A percentile compares a stretch with the other conserved stretches of the same genome.
phyloP scores from a whole-genome alignment of 2,888 invertebrate genomes.

The Drosophila macrospina region DNA sequence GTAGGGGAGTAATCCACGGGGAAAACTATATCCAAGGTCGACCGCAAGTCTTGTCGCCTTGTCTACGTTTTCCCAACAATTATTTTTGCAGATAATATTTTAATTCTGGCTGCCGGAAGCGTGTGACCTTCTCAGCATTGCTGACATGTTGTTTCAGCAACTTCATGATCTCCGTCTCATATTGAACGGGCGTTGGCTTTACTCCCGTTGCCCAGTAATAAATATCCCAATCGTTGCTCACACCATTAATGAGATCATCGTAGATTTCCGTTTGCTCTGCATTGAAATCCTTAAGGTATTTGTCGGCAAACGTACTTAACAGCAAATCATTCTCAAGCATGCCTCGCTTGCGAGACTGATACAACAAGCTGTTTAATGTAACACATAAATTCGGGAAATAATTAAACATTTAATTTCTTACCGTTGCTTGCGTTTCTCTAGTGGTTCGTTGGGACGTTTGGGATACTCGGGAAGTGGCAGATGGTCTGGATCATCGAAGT shows the following conservation, averaged over 20 bases:
- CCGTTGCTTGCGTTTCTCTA: conserved; percentile 89
- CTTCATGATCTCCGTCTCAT: conserved; percentile 94
- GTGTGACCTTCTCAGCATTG: conserved; percentile 87
- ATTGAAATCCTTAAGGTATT: conserved; percentile 90
- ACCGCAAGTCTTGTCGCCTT: conserved; percentile 20
- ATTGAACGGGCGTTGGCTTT: conserved; percentile 93
- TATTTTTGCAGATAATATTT: conserved; percentile 18
- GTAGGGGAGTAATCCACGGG: conserved; percentile 6
- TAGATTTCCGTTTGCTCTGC: conserved; percentile 91
- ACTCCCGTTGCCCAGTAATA: conserved; percentile 96
- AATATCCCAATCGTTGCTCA: conserved; percentile 98
- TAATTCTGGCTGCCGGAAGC: conserved; percentile 44
- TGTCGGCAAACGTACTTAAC: conserved; percentile 95
- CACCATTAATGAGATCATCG: conserved; percentile 95
- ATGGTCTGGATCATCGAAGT: conserved; percentile 81
- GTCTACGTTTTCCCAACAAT: conserved; percentile 26
- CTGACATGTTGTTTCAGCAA: conserved; percentile 93
- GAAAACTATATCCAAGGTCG: conserved; percentile 41
- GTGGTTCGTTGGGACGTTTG: conserved; percentile 87
- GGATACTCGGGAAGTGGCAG: conserved; percentile 88
- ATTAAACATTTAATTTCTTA: conserved; percentile 67
- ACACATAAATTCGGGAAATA: too few species aligned
- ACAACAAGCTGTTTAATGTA: conserved; percentile 89
- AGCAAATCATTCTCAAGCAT: conserved; percentile 98
- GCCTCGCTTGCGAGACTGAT: conserved; percentile 97